These are phyloP conservation scores for Calliphora vomitoria DNA, from an alignment of 2,888 invertebrate genomes.

Conservation along the genomic window DNA sequence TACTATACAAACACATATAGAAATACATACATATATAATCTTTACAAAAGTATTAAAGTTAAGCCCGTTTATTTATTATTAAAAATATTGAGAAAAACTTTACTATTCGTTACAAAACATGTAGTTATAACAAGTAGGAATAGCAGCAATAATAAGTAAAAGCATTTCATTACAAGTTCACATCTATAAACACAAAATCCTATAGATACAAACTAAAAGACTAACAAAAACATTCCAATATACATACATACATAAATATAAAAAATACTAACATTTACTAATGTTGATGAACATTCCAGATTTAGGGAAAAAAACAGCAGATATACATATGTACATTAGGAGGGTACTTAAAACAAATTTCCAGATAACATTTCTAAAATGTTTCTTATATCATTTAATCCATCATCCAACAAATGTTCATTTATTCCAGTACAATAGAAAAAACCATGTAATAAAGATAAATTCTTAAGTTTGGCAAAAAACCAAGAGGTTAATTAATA, in stretches of 20 bases:
- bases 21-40: slow-evolving; percentile 47
- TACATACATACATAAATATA: not conserved
- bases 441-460: too few relatives aligned
- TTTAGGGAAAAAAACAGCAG: not conserved
- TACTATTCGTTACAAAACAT: slow-evolving; percentile 16
- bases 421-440: too few relatives aligned
- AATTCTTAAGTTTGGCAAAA: too few relatives aligned
- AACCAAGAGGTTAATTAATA: too few relatives aligned
- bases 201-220: slow-evolving; percentile 26
- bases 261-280: not conserved
- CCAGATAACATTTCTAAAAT: too few relatives aligned
- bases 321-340: not conserved
- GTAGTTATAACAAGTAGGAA: not conserved
- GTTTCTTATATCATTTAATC: too few relatives aligned
- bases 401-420: too few relatives aligned
- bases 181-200: slow-evolving; percentile 10
- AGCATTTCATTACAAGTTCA: slow-evolving; percentile 19
- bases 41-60: slow-evolving; percentile 66
- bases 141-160: slow-evolving; percentile 14
- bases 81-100: slow-evolving; percentile 59
- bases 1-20: not conserved
- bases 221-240: slow-evolving; percentile 16
- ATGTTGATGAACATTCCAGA: not conserved
- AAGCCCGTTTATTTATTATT: slow-evolving; percentile 72
- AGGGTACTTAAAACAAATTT: too few relatives aligned